Conservation (phyloP, 2,888 invertebrate species). For the Dolichopus griseipennis region DNA sequence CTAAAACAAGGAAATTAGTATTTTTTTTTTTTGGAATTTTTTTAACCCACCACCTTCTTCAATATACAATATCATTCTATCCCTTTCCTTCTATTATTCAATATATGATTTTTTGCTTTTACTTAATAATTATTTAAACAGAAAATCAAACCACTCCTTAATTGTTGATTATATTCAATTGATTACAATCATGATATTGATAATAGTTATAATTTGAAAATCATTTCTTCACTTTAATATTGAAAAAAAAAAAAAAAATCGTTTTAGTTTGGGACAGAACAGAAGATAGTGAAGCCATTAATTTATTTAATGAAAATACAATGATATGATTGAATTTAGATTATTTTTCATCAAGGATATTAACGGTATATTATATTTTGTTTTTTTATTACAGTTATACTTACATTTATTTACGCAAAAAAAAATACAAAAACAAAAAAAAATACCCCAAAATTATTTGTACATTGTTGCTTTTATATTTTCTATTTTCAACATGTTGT, state of each 20-base stretch:
- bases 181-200: no score
- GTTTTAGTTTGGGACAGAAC: not conserved
- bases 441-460: no score
- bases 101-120: not conserved
- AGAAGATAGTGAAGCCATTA: not conserved
- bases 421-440: no score
- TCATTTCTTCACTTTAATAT: not conserved
- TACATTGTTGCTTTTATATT: slow-evolving; percentile 2
- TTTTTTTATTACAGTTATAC: no score
- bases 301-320: not conserved
- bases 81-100: no score
- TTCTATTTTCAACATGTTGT: not conserved
- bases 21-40: not conserved
- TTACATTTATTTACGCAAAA: no score
- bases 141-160: slow-evolving; percentile 1
- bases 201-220: no score
- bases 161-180: not conserved
- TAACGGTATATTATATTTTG: no score
- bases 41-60: no score
- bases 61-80: no score
- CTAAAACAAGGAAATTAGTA: not conserved
- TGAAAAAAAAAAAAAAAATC: no score
- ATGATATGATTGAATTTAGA: not conserved
- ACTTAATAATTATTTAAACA: not conserved
- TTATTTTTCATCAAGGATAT: not conserved